Conservation (phyloP, 2,888 invertebrate genomes). For the Girardia tigrina region DNA sequence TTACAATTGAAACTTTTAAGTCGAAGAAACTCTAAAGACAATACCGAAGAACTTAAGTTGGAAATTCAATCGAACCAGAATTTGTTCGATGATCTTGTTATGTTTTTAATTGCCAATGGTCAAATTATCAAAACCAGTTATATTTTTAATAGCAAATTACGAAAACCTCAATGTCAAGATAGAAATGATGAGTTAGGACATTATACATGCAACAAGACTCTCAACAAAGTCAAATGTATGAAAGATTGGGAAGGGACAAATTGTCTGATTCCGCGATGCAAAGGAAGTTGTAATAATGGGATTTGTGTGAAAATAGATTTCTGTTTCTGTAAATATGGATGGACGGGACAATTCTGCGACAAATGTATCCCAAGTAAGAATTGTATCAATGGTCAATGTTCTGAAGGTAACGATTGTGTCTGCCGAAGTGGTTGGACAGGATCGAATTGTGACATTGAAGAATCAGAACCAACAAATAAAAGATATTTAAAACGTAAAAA, state of each 20-base stretch:
- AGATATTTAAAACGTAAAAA: neutral
- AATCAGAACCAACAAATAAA: neutral
- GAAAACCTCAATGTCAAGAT: neutral
- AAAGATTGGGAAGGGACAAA: neutral
- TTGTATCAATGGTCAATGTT: neutral
- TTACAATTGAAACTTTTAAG: neutral
- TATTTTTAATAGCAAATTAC: neutral
- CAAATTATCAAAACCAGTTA: neutral
- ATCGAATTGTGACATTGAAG: slow-evolving; percentile 10
- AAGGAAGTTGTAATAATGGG: neutral
- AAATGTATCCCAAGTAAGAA: neutral
- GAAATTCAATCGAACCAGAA: neutral
- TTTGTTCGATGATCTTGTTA: neutral
- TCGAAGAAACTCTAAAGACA: neutral
- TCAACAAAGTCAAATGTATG: neutral
- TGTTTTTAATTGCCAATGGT: neutral
- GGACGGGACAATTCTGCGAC: neutral
- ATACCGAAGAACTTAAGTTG: neutral
- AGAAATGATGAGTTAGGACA: neutral
- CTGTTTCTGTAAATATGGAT: slow-evolving; percentile 9
- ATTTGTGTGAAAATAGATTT: neutral
- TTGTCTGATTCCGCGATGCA: neutral
- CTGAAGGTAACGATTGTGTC: neutral
- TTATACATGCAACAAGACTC: neutral
- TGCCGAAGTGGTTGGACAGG: neutral